Evolutionary conservation across 2,113 vertebrate species (phyloP), one percentile per base, ranked within the genome.

Genomic region (Equus przewalskii): DNA sequence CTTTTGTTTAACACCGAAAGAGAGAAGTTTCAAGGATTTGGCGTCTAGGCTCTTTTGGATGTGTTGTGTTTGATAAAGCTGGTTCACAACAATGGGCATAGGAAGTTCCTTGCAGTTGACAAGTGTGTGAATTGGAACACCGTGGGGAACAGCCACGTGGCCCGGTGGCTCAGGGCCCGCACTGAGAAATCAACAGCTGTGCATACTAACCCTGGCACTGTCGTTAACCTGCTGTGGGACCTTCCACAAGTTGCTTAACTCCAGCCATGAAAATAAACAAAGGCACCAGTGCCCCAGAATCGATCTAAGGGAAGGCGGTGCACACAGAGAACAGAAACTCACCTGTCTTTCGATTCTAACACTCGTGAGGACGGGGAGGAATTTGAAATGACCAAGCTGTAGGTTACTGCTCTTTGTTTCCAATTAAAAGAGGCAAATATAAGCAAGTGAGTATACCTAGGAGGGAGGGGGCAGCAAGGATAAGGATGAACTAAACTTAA

Each of bases 221-320:
- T 82, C 75, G 16, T 67, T 75, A 94, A 95, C 92, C 97, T 96
- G 84, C 94, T 3, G 1, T 28, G 36, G 93, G 64, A 78, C 93
- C 92, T 73, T 89, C 93, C 51, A 65, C 80, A 94, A 56, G 60
- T 84, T 76, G 44, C 80, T 94, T 85, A 79, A 86, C 94, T 97
- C 96, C 62, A 64, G 62, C 76, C 90, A 54, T 91, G 92, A 97
- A 97, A 96, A 85, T 92, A 98, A 98, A 96, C 95, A 96, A 0
- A 79, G 67, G 78, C 69, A 6, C 60, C 56, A 3, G 6, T 19
- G 86, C 8, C 79, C 69, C 30, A 12, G 96, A 75, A 49, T 4
- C 72, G 83, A 89, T n/a, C 30, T 49, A 36, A 70, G 96, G 73
- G 67, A 80, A 93, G 81, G 83, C 75, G 0, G 0, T 15, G 16